A percentile compares a stretch with the other conserved stretches of the same genome.
Evolutionary conservation across 2,113 vertebrate genomes (phyloP).

Genomic region (Baryphthengus martii): DNA sequence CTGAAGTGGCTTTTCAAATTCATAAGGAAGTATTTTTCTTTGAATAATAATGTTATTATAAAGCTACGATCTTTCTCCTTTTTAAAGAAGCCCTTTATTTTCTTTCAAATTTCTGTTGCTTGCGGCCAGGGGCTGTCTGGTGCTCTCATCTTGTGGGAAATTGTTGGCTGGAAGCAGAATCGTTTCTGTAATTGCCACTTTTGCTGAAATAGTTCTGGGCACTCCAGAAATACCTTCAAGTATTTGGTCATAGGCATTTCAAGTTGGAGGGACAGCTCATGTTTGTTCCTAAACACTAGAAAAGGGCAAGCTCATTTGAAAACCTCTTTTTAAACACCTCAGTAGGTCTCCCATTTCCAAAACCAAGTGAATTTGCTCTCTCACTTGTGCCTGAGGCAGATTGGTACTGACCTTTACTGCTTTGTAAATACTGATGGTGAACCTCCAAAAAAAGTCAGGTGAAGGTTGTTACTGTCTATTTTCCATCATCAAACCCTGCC

Average conservation of each 20-base stretch:
- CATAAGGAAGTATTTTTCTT: slow-evolving; percentile 62
- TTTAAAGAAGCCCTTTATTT: slow-evolving; percentile 56
- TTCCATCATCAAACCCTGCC: not conserved
- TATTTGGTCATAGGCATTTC: slow-evolving; percentile 39
- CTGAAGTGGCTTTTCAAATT: slow-evolving; percentile 45
- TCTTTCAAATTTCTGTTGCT: slow-evolving; percentile 51
- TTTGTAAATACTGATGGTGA: not conserved
- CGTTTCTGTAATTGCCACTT: slow-evolving; percentile 50
- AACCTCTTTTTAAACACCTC: not conserved
- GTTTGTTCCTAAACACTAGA: not conserved
- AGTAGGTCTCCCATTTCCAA: not conserved
- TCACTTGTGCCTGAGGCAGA: not conserved
- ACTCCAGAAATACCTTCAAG: slow-evolving; percentile 59
- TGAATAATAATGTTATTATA: slow-evolving; percentile 53
- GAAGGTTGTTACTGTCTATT: not conserved
- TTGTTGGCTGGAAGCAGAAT: slow-evolving; percentile 44
- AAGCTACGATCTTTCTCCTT: slow-evolving; percentile 35
- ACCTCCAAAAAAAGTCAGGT: not conserved
- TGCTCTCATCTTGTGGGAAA: slow-evolving; percentile 63
- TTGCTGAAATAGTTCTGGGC: slow-evolving; percentile 35
- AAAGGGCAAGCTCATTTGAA: not conserved
- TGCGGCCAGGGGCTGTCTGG: slow-evolving; percentile 54
- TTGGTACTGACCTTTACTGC: not conserved
- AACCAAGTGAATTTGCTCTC: not conserved
- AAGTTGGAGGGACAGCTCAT: slow-evolving; percentile 21